Conservation (phyloP, 2,888 invertebrate species). For the Eupithecia exiguata region DNA sequence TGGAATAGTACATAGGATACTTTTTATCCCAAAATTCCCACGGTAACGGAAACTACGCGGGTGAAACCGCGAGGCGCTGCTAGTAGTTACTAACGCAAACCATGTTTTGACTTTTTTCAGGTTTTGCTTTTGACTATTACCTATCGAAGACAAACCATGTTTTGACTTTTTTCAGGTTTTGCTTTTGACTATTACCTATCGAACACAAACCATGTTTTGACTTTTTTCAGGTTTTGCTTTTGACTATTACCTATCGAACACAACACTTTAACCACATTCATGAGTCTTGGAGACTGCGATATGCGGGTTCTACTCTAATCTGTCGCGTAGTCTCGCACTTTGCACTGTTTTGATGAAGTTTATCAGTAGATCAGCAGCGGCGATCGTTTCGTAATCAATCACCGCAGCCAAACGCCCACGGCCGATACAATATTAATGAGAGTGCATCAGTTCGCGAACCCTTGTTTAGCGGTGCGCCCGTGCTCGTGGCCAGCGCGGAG, state of each 20-base stretch:
- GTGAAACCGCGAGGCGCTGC: too few species aligned
- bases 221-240: too few species aligned
- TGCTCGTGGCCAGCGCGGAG: slow-evolving; percentile 1
- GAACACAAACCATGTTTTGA: too few species aligned
- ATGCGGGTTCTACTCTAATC: background rate
- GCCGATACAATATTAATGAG: slow-evolving; percentile 41
- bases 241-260: background rate
- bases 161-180: too few species aligned
- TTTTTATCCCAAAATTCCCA: too few species aligned
- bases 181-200: background rate
- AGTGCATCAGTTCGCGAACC: slow-evolving; percentile 35
- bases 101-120: too few species aligned
- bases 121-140: background rate
- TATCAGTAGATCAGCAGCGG: background rate
- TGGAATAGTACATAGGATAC: too few species aligned
- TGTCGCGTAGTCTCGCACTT: background rate
- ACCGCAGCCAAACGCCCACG: slow-evolving; percentile 42
- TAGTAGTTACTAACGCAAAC: too few species aligned
- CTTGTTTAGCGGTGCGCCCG: slow-evolving; percentile 25
- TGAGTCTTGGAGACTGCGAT: background rate
- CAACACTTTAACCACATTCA: background rate
- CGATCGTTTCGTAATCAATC: slow-evolving; percentile 42
- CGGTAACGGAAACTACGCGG: too few species aligned
- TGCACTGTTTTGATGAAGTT: slow-evolving; percentile 13
- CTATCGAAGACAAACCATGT: background rate